Evolutionary conservation across 2,797 vertebrate species (phyloP).

Genomic region (Macropodus opercularis): DNA sequence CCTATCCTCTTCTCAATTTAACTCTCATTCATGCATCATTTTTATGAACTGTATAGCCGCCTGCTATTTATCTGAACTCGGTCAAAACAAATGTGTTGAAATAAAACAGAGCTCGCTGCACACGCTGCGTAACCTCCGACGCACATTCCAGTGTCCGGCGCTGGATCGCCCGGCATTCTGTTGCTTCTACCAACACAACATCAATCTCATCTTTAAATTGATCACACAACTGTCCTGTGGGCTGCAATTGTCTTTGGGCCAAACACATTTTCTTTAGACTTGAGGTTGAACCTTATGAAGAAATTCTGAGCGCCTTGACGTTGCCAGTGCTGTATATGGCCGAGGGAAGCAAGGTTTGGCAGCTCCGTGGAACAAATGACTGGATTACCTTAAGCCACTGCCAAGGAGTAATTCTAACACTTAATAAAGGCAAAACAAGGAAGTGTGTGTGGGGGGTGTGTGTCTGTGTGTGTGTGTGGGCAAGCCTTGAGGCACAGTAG

Average conservation of each 20-base stretch:
- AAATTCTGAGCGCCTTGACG: constrained; percentile 44
- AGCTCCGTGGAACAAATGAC: constrained; percentile 83
- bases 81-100: constrained; percentile 53
- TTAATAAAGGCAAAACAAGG: constrained; percentile 81
- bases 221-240: constrained; percentile 45
- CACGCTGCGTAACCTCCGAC: constrained; percentile 42
- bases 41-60: constrained; percentile 42
- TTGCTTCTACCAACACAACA: constrained; percentile 43
- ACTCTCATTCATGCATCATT: constrained; percentile 39
- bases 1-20: constrained; percentile 20
- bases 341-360: constrained; percentile 80
- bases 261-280: constrained; percentile 40
- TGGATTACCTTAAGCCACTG: constrained; percentile 83
- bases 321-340: constrained; percentile 72
- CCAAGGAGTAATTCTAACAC: constrained; percentile 85
- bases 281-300: constrained; percentile 55
- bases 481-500: constrained; percentile 76
- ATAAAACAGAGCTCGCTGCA: constrained; percentile 47
- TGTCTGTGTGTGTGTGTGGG: constrained; percentile 46
- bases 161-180: constrained; percentile 36
- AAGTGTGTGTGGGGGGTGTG: constrained; percentile 35
- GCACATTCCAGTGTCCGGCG: constrained; percentile 47
- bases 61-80: constrained; percentile 31
- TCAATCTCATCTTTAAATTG: constrained; percentile 44
- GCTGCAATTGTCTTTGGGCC: constrained; percentile 47